A percentile compares a stretch with the other conserved stretches of the same genome.
Conservation (phyloP, 1,140 invertebrate genomes). For the Drosophila sechellia region DNA sequence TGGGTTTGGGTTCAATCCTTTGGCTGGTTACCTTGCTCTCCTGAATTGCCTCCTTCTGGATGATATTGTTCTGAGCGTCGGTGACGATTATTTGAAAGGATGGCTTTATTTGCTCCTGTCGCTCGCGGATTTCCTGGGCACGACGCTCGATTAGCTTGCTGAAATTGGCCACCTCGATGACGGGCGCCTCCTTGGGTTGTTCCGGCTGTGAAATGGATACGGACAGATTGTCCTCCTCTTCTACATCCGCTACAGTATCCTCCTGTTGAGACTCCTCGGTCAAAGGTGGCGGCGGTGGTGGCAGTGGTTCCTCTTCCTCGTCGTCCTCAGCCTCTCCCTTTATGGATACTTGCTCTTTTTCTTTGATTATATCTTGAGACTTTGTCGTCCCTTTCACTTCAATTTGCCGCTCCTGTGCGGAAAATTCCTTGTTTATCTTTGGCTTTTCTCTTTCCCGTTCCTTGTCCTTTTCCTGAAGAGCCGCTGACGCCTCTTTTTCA, state of each 20-base stretch:
- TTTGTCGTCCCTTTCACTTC: conserved; percentile 18
- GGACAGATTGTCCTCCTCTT: conserved; percentile 19
- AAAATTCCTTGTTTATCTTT: conserved; percentile 37
- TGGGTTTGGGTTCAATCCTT: conserved; percentile 15
- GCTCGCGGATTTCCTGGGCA: conserved; percentile 67
- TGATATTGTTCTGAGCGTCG: conserved; percentile 79
- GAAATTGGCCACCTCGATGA: conserved; percentile 74
- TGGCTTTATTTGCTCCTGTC: conserved; percentile 28
- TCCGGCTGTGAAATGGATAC: conserved; percentile 53
- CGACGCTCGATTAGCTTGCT: conserved; percentile 75
- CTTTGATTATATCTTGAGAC: conserved; percentile 25
- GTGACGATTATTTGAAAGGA: conserved; percentile 80
- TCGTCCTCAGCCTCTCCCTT: background rate
- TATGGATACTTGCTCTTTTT: conserved; percentile 3
- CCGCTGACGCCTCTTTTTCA: conserved; percentile 39
- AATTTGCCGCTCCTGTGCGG: conserved; percentile 12
- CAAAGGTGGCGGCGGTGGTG: conserved; percentile 60
- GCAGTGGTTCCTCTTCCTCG: conserved; percentile 44
- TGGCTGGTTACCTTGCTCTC: conserved; percentile 19
- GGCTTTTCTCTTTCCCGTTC: conserved; percentile 28
- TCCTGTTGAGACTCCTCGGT: conserved; percentile 14
- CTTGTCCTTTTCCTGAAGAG: conserved; percentile 27
- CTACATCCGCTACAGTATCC: conserved; percentile 9
- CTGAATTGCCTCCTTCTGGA: conserved; percentile 73
- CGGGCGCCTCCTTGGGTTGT: conserved; percentile 69